Percentiles rank a stretch among this genome's conserved stretches.
Evolutionary conservation across 2,113 vertebrate genomes (phyloP).

Genomic region (Paradisaea rubra): DNA sequence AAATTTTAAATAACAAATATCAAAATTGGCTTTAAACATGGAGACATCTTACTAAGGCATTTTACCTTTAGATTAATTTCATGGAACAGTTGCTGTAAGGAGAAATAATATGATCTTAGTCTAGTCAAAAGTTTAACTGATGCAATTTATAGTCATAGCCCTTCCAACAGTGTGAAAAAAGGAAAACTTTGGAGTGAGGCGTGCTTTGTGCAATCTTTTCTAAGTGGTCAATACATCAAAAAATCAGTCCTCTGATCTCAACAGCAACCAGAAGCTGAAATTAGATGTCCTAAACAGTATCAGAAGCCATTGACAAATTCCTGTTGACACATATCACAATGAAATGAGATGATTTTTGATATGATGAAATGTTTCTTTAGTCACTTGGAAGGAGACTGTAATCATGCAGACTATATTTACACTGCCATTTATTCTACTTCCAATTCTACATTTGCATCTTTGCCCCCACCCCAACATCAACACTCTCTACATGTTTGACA

Average conservation of each 20-base stretch:
- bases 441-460: neutral
- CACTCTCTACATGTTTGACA: neutral
- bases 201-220: neutral
- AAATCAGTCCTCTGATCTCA: neutral
- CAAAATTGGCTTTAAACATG: neutral
- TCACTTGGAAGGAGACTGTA: neutral
- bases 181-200: neutral
- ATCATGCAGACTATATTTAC: neutral
- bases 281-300: neutral
- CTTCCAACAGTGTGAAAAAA: neutral
- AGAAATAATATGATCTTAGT: neutral
- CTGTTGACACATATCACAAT: neutral
- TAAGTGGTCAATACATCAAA: neutral
- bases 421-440: neutral
- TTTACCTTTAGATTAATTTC: neutral
- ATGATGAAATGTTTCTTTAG: neutral
- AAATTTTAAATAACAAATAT: neutral
- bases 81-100: neutral
- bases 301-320: neutral
- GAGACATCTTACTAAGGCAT: neutral
- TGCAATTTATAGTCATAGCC: neutral
- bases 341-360: neutral
- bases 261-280: neutral
- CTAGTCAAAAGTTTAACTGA: neutral
- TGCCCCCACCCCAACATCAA: neutral